Conservation (phyloP, 2,797 vertebrate genomes). For the Siniperca undulata region DNA sequence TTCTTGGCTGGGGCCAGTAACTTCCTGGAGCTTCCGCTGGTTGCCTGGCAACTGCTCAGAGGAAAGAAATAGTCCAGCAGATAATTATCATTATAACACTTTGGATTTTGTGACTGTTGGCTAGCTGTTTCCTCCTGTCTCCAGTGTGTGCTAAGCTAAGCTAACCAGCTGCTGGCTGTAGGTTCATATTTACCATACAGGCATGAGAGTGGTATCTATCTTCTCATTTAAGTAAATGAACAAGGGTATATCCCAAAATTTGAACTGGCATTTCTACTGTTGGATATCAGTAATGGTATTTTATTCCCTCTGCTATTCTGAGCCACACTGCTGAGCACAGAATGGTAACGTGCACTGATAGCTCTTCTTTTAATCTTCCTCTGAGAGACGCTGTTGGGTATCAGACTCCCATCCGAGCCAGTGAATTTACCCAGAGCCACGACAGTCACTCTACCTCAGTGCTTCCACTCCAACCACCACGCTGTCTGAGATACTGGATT, state of each 20-base stretch:
- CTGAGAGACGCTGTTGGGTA: conserved; percentile 39
- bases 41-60: no score
- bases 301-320: conserved; percentile 6
- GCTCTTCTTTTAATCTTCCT: conserved; percentile 38
- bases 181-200: neutral
- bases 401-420: conserved; percentile 43
- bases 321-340: conserved; percentile 10
- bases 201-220: neutral
- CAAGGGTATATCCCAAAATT: neutral
- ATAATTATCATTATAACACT: no score
- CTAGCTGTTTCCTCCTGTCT: neutral
- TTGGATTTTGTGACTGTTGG: neutral
- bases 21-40: neutral
- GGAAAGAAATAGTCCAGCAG: neutral
- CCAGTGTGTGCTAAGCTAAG: neutral
- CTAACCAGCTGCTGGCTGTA: neutral
- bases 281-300: neutral
- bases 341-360: neutral
- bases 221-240: neutral
- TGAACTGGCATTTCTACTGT: neutral
- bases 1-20: no score
- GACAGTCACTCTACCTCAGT: conserved; percentile 44
- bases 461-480: conserved; percentile 56
- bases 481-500: conserved; percentile 62
- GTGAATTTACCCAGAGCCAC: conserved; percentile 51